Evolutionary conservation across 2,888 invertebrate species (phyloP).

Genomic region (Malthinus seriepunctatus): DNA sequence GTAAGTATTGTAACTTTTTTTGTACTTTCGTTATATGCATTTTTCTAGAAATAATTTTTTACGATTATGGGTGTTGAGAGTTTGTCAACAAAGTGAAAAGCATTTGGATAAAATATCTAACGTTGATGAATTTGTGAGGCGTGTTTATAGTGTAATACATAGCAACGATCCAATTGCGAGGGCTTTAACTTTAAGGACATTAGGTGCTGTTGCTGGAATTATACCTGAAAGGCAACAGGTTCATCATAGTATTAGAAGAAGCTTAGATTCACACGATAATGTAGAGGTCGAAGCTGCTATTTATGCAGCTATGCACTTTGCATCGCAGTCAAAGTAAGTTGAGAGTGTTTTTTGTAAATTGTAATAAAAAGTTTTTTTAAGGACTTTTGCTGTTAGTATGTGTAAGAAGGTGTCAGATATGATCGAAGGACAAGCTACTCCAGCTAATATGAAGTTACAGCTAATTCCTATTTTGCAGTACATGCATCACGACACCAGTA

Average conservation of each 20-base stretch:
- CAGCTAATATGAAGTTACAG: constrained; percentile 88
- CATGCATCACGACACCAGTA: constrained; percentile 81
- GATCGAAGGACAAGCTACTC: constrained; percentile 91
- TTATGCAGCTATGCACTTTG: constrained; percentile 92
- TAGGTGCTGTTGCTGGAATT: constrained; percentile 91
- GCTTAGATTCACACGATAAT: constrained; percentile 91
- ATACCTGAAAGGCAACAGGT: constrained; percentile 94
- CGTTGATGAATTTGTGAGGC: constrained; percentile 89
- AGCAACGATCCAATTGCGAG: constrained; percentile 97
- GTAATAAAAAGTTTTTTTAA: constrained; percentile 47
- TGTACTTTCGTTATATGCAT: not conserved
- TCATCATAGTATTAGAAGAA: constrained; percentile 90
- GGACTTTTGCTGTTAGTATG: constrained; percentile 94
- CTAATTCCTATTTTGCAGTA: constrained; percentile 89
- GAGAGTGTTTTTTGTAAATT: not conserved
- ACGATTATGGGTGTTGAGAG: constrained; percentile 87
- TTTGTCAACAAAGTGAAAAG: constrained; percentile 94
- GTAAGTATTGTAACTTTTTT: constrained; percentile 46
- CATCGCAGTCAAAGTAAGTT: constrained; percentile 85
- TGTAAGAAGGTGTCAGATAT: constrained; percentile 94
- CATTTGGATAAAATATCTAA: constrained; percentile 95
- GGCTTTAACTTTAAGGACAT: constrained; percentile 83
- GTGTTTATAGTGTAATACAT: constrained; percentile 92
- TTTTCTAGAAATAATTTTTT: constrained; percentile 81
- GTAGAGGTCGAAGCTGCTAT: constrained; percentile 97